Base-by-base conservation (phyloP, 30 jellyfish, hydroid and myxozoan genomes). In the Aurelia sp. region DNA sequence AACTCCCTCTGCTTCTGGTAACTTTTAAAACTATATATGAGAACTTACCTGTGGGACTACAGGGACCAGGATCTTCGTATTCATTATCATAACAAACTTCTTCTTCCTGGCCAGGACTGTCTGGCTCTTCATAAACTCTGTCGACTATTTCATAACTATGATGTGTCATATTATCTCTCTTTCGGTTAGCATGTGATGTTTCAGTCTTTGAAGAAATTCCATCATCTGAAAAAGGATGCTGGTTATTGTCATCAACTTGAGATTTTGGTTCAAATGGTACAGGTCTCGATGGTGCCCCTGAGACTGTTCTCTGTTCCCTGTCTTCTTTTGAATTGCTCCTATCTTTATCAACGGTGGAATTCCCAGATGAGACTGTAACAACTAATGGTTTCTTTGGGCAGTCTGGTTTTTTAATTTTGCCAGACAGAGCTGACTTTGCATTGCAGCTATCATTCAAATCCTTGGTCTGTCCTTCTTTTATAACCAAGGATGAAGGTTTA, bases 251-350 rank as follows among this genome's bases (percentile, higher is more conserved):
- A 60, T 40, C 64, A 12, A 23, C 21, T 11, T n/a, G 33, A 0
- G 85, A 60, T 13, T 10, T 59, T 63, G 96, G 96, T 9, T 75
- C 74, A 27, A 90, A 91, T 35, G 96, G 96, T 52, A 87, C 31
- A 4, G 96, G 96, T n/a, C 77, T 57, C 13, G 71, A 23, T 47
- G 96, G 91, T 6, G 96, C 91, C 6, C 88, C 91, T 11, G 89
- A 77, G 15, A 70, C 30, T 64, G 87, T 58, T 55, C 68, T 87
- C 87, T 85, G 67, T 6, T 41, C 58, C 21, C 22, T 55, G 22
- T 40, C 73, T 4, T 31, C 85, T 16, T 3, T 23, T 37, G 51
- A 55, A 48, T 62, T 55, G 19, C 27, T 61, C 51, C 64, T 40
- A 4, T 66, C 13, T 13, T 30, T 6, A 7, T 53, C 83, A 51